Evolutionary conservation across 2,888 invertebrate genomes (phyloP).

Genomic region (Diloba caeruleocephala): DNA sequence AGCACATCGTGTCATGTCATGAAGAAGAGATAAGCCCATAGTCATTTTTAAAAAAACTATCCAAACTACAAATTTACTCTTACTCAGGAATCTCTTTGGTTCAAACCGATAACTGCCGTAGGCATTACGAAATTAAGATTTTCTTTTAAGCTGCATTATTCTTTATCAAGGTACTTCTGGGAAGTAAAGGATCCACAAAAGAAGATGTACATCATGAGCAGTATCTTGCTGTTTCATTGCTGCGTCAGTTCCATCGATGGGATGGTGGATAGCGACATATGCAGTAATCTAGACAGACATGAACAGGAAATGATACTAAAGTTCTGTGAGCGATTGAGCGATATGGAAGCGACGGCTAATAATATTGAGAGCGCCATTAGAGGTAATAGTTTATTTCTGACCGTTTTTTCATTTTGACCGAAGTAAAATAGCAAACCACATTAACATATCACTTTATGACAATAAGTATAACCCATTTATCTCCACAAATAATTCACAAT

Average conservation of each 20-base stretch:
- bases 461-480: too few relatives aligned
- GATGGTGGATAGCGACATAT: slow-evolving; percentile 68
- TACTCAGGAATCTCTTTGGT: too few relatives aligned
- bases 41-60: too few relatives aligned
- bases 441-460: not conserved
- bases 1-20: too few relatives aligned
- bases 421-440: not conserved
- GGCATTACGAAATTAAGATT: too few relatives aligned
- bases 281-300: slow-evolving; percentile 51
- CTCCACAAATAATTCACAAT: too few relatives aligned
- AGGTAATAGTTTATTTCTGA: slow-evolving; percentile 46
- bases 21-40: too few relatives aligned
- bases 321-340: slow-evolving; percentile 70
- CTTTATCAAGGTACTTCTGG: slow-evolving; percentile 57
- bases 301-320: slow-evolving; percentile 72
- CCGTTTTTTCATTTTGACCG: too few relatives aligned
- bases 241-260: slow-evolving; percentile 67
- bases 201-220: slow-evolving; percentile 67
- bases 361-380: slow-evolving; percentile 70
- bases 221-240: slow-evolving; percentile 71
- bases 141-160: too few relatives aligned
- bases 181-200: slow-evolving; percentile 62
- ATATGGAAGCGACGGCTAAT: slow-evolving; percentile 69
- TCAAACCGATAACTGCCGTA: too few relatives aligned
- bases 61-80: too few relatives aligned